Evolutionary conservation across 2,113 vertebrate species (phyloP).

Genomic region (Corythoichthys intestinalis): DNA sequence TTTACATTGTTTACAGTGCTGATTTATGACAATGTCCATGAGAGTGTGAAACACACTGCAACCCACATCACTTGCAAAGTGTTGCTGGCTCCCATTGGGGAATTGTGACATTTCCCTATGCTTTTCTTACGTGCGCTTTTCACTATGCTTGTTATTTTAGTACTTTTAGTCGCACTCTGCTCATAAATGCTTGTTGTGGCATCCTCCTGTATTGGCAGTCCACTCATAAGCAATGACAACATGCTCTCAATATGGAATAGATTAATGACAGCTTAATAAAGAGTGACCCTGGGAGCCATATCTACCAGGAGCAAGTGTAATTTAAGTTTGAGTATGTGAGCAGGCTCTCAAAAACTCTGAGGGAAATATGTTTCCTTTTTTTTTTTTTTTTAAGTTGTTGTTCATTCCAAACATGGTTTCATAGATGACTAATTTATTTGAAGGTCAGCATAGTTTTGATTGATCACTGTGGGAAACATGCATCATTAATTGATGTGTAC

Average conservation of each 20-base stretch:
- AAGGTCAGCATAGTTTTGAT: conserved; percentile 44
- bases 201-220: conserved; percentile 31
- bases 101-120: conserved; percentile 64
- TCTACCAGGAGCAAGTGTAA: conserved; percentile 55
- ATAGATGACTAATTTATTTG: conserved; percentile 50
- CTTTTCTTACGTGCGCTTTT: conserved; percentile 53
- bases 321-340: conserved; percentile 45
- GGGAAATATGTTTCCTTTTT: conserved; percentile 51
- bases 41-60: conserved; percentile 50
- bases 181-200: conserved; percentile 6
- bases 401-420: conserved; percentile 41
- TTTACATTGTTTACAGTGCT: conserved; percentile 34
- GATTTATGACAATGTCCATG: conserved; percentile 52
- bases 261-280: conserved; percentile 69
- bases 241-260: conserved; percentile 45
- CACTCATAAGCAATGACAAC: conserved; percentile 42
- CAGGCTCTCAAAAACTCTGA: conserved; percentile 39
- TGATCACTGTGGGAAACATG: conserved; percentile 42
- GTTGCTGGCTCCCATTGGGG: conserved; percentile 55
- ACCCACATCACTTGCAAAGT: conserved; percentile 62
- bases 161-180: conserved; percentile 35
- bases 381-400: conserved; percentile 44
- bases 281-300: conserved; percentile 53
- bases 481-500: conserved; percentile 26
- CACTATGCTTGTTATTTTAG: conserved; percentile 55